Base-by-base conservation (phyloP, 2,797 vertebrate genomes). In the Carapus acus region DNA sequence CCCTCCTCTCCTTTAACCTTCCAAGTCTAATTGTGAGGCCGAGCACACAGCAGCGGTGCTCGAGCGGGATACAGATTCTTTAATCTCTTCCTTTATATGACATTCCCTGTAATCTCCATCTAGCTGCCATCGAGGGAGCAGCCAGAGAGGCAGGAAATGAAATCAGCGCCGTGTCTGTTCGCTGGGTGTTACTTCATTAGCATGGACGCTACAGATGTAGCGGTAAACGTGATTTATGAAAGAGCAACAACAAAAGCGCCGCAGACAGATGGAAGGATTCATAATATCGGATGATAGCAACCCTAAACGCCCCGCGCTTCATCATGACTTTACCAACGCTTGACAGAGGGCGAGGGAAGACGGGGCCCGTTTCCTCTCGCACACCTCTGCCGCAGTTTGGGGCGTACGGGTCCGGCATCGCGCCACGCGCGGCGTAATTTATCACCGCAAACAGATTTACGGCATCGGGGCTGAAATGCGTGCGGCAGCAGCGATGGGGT, bases 21-120 rank as follows among this genome's bases (percentile, higher is more conserved):
- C 43, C 50, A 58, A 56, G 68, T 75, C 72, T 74, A 79, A 77
- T 76, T 82, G 76, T 76, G 58, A 87, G 62, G 74, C 79, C 49
- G 67, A 68, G 67, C 76, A 80, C 79, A 83, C 62, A 79, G 67
- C 71, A 67, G 63, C 76, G 56, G 77, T 72, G 65, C 73, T 69
- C 50, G 50, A 44, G 55, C 67, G 58, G 50, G 81, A 80, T 66
- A 69, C 60, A 68, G 64, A 76, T 80, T 81, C 71, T 83, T 82
- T 80, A 87, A 88, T 86, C 83, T 81, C 63, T 69, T 58, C 67
- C 67, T 83, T 85, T 84, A 78, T 82, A 80, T 69, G 73, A 80
- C 77, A 76, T 68, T 58, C 63, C 71, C 58, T 79, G 81, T 83
- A 82, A 85, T 84, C 81, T 80, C 67, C 65, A 77, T 77, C 69